Conservation (phyloP, 2,113 vertebrate species). For the Hydrochoerus hydrochaeris region DNA sequence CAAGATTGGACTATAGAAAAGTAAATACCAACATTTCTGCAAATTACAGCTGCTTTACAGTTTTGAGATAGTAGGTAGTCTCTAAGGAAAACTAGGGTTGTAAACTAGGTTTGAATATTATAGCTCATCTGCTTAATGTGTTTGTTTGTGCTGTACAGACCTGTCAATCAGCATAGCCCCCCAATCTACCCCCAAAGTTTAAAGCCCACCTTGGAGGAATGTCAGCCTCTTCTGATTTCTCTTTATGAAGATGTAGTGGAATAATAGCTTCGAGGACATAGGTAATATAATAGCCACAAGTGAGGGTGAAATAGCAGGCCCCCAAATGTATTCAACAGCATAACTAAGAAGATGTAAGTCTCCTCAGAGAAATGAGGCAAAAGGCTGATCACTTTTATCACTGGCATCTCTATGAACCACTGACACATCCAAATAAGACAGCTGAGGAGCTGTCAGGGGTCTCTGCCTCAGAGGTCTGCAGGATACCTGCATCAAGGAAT, state of each 20-base stretch:
- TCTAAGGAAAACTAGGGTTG: background rate
- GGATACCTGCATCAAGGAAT: background rate
- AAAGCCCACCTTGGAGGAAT: background rate
- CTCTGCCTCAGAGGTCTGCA: background rate
- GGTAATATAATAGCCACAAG: background rate
- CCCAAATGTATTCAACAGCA: background rate
- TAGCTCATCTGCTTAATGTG: background rate
- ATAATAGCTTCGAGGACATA: background rate
- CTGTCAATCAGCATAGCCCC: background rate
- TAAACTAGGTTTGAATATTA: background rate
- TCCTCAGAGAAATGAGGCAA: background rate
- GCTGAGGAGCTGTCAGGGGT: background rate
- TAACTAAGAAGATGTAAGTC: background rate
- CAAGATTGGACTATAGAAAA: background rate
- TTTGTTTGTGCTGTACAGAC: background rate
- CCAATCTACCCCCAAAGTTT: background rate
- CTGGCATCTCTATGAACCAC: accelerated
- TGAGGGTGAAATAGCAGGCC: background rate
- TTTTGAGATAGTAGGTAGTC: background rate
- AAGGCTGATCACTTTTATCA: background rate
- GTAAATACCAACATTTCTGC: background rate
- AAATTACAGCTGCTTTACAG: background rate
- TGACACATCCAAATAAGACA: background rate
- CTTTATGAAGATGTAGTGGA: background rate
- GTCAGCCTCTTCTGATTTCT: background rate